Base-by-base conservation (phyloP, 2,888 invertebrate species). In the Pteria penguin region DNA sequence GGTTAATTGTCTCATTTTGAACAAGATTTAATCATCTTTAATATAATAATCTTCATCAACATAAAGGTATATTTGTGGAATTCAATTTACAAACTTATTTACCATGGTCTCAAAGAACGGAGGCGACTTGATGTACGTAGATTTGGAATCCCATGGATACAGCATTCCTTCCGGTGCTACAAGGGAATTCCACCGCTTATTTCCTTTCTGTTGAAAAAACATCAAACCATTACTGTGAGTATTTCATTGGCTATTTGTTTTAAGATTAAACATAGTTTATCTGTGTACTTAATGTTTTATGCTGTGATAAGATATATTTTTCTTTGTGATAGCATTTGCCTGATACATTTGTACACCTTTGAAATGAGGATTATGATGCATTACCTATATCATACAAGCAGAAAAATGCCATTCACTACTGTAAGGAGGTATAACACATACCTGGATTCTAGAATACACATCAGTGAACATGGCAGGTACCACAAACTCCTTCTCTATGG, bases 381-480 rank as follows among this genome's bases (percentile, higher is more conserved):
- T n/a, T n/a, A n/a, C n/a, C n/a, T n/a, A n/a, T n/a, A n/a, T n/a
- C n/a, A n/a, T n/a, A n/a, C n/a, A n/a, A n/a, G n/a, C n/a, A n/a
- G 45, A 45, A 45, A 45, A 45, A 45, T 45, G 8, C 45, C 18
- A 14, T 45, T 45, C 18, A 45, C 45, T 14, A 18, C 18, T 45
- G 18, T n/a, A 45, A 18, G 18, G 18, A 45, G 18, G 45, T 18
- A 45, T 45, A 14, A 45, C 18, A 79, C 75, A 79, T 77, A 92
- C 92, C 84, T 91, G 86, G 61, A 98, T 97, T 90, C 95, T 95
- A 0, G 94, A 94, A 88, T 98, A 96, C n/a, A 95, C 96, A 93
- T 98, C 97, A 85, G 96, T 95, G 92, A 99, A 99, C 98, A 99
- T 98, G 2, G 96, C 96, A 0, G 99, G 99, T 72, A 98, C 97